Evolutionary conservation across 1,140 invertebrate genomes (phyloP).

Genomic region (Arctopsyche grandis): DNA sequence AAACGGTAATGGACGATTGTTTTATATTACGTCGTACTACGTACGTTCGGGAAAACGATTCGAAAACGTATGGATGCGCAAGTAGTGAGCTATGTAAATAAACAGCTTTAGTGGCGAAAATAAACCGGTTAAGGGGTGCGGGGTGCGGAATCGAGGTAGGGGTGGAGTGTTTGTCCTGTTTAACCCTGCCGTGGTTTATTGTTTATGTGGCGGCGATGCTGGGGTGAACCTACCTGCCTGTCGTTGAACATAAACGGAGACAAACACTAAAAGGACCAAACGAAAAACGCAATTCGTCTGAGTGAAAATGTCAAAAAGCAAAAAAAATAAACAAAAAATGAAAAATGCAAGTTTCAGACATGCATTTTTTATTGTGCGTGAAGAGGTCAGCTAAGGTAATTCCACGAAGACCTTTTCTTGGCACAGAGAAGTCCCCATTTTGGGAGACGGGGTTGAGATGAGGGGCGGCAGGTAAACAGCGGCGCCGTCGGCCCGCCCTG

Average conservation of each 20-base stretch:
- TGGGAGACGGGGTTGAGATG: not conserved
- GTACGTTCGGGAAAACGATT: not conserved
- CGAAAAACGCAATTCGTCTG: no score
- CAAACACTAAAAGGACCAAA: no score
- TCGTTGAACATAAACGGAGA: not conserved
- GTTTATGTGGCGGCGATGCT: constrained; percentile 9
- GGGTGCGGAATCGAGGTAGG: constrained; percentile 15
- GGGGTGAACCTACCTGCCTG: not conserved
- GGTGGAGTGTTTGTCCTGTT: not conserved
- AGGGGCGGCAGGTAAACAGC: constrained; percentile 27
- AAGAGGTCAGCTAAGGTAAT: no score
- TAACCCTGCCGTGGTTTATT: constrained; percentile 13
- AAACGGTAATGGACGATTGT: constrained; percentile 17
- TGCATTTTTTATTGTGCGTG: no score
- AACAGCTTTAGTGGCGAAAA: constrained; percentile 30
- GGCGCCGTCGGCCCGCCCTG: not conserved
- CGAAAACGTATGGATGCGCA: constrained; percentile 20
- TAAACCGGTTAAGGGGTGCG: constrained; percentile 8
- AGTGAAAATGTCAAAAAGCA: no score
- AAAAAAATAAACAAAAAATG: no score
- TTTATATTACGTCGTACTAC: not conserved
- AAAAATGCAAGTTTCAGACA: no score
- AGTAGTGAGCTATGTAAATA: constrained; percentile 25
- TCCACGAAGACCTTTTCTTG: no score
- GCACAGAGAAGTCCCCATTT: no score